phyloP scores from a whole-genome alignment of 2,113 vertebrate species.

The Daubentonia madagascariensis region DNA sequence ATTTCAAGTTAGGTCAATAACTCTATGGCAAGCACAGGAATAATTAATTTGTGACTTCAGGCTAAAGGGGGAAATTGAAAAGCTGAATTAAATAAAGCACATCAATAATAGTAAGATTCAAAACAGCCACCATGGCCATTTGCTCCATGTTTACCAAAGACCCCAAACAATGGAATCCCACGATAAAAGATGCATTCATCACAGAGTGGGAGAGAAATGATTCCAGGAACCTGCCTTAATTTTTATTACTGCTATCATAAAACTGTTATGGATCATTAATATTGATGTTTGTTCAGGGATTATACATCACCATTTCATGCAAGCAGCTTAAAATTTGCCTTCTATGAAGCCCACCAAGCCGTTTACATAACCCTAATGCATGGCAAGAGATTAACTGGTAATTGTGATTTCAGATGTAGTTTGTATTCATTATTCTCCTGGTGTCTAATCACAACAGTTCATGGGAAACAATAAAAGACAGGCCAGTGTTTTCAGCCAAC shows the following conservation, averaged over 20 bases:
- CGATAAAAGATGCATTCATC: constrained; percentile 8
- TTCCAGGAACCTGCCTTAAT: constrained; percentile 46
- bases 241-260: constrained; percentile 61
- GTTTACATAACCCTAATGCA: constrained; percentile 73
- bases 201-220: constrained; percentile 31
- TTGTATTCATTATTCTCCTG: neutral
- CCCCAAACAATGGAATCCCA: neutral
- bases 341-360: constrained; percentile 73
- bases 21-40: neutral
- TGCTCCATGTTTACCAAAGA: constrained; percentile 20
- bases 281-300: constrained; percentile 72
- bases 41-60: constrained; percentile 61
- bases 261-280: constrained; percentile 67
- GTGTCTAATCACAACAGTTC: constrained; percentile 47
- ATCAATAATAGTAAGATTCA: constrained; percentile 45
- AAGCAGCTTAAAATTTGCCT: constrained; percentile 75
- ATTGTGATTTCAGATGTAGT: constrained; percentile 37
- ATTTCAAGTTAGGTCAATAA: constrained; percentile 49
- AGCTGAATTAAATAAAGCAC: constrained; percentile 49
- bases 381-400: constrained; percentile 58
- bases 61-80: constrained; percentile 49
- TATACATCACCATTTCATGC: constrained; percentile 45
- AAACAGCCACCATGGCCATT: neutral
- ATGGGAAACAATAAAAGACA: constrained; percentile 64
- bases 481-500: constrained; percentile 55